phyloP scores from a whole-genome alignment of 2,888 invertebrate species.

The Matsumyia berberina region DNA sequence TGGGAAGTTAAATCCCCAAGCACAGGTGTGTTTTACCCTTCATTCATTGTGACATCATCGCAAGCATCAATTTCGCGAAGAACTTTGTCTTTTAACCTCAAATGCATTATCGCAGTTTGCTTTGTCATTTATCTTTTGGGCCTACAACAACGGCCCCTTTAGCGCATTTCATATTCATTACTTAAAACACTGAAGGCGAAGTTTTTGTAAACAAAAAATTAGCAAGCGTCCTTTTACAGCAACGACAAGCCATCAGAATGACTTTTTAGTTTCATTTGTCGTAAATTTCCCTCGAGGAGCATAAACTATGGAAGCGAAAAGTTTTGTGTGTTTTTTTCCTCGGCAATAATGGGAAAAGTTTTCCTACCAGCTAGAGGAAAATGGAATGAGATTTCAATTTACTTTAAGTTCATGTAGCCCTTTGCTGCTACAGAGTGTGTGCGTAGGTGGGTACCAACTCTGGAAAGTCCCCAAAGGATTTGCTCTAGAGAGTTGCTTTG shows the following conservation, averaged over 20 bases:
- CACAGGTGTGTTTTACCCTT: conserved; percentile 46
- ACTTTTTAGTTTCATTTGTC: conserved; percentile 67
- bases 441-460: not conserved
- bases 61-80: conserved; percentile 25
- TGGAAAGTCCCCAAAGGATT: conserved; percentile 49
- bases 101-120: conserved; percentile 14
- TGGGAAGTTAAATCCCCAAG: conserved; percentile 12
- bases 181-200: conserved; percentile 43
- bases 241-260: conserved; percentile 16
- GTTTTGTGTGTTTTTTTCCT: conserved; percentile 38
- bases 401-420: conserved; percentile 62
- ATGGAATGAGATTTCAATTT: conserved; percentile 74
- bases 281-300: conserved; percentile 76
- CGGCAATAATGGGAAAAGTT: conserved; percentile 69
- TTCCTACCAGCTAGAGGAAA: conserved; percentile 6
- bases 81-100: conserved; percentile 36
- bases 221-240: conserved; percentile 25
- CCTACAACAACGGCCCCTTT: conserved; percentile 16
- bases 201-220: conserved; percentile 28
- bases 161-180: conserved; percentile 73
- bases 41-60: conserved; percentile 48
- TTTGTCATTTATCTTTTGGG: conserved; percentile 21
- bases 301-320: conserved; percentile 74
- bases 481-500: conserved; percentile 29
- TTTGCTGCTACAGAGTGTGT: conserved; percentile 24